A percentile compares a stretch with the other conserved stretches of the same genome.
These are phyloP conservation scores for Epizoanthus rinbou DNA, from an alignment of 92 coral and sea anemone species.

Conservation along the genomic window DNA sequence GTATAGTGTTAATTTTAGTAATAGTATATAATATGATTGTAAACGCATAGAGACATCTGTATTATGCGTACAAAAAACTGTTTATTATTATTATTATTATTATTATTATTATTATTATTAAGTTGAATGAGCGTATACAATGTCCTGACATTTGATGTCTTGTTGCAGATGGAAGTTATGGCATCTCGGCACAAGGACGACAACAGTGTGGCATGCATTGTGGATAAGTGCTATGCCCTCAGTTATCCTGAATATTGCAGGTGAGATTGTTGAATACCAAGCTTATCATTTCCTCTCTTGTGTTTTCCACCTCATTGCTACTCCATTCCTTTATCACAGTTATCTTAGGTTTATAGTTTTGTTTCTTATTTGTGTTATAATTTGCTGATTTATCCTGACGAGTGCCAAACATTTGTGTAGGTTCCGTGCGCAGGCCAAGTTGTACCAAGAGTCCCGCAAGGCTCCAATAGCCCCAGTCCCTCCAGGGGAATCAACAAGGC, in stretches of 20 bases:
- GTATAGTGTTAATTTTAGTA: too few species aligned
- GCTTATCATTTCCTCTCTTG: neutral
- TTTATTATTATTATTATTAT: too few species aligned
- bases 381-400: neutral
- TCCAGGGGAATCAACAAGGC: constrained; percentile 87
- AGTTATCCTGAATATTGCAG: constrained; percentile 99
- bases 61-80: too few species aligned
- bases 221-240: constrained; percentile 96
- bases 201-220: constrained; percentile 99
- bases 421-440: constrained; percentile 89
- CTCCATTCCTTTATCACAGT: neutral
- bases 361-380: neutral
- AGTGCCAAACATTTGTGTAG: constrained; percentile 44
- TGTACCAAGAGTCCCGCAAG: constrained; percentile 84
- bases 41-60: too few species aligned
- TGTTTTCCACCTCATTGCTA: neutral
- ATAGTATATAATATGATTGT: too few species aligned
- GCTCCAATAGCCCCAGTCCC: constrained; percentile 90
- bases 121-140: neutral
- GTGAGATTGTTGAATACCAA: constrained; percentile 39
- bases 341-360: neutral
- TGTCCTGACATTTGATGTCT: neutral
- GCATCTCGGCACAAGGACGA: constrained; percentile 99
- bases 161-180: constrained; percentile 90
- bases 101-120: too few species aligned